These are phyloP conservation scores for Hydriomena furcata DNA, from an alignment of 2,888 invertebrate species.

Conservation along the genomic window DNA sequence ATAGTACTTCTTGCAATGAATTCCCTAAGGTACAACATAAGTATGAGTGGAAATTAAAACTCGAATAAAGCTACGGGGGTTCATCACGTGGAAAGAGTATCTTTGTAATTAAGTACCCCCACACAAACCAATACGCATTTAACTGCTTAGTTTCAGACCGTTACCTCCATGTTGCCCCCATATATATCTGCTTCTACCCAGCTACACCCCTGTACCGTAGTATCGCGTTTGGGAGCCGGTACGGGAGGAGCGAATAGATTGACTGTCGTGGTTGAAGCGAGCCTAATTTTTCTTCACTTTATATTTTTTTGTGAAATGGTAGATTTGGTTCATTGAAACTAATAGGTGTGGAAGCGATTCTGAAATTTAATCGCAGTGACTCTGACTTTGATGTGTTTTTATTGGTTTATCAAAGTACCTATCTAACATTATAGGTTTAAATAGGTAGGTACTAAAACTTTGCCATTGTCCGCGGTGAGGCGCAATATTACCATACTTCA, in stretches of 20 bases:
- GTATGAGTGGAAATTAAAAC: too few relatives aligned
- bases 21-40: too few relatives aligned
- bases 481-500: conserved; percentile 5
- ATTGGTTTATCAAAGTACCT: not conserved
- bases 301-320: conserved; percentile 53
- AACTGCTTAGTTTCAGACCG: too few relatives aligned
- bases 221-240: conserved; percentile 61
- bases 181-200: not conserved
- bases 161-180: not conserved
- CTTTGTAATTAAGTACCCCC: too few relatives aligned
- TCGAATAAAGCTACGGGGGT: too few relatives aligned
- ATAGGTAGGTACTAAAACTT: not conserved
- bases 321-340: conserved; percentile 35
- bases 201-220: conserved; percentile 31
- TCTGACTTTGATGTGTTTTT: too few relatives aligned
- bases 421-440: not conserved
- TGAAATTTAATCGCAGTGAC: not conserved
- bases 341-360: conserved; percentile 24
- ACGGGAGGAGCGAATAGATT: conserved; percentile 60
- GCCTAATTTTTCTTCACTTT: conserved; percentile 70
- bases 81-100: too few relatives aligned
- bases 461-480: not conserved
- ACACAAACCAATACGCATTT: too few relatives aligned
- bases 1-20: too few relatives aligned
- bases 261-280: conserved; percentile 70